Evolutionary conservation across 2,888 invertebrate species (phyloP), one percentile per base, ranked within the genome.

Genomic region (Serrognathus titanus): DNA sequence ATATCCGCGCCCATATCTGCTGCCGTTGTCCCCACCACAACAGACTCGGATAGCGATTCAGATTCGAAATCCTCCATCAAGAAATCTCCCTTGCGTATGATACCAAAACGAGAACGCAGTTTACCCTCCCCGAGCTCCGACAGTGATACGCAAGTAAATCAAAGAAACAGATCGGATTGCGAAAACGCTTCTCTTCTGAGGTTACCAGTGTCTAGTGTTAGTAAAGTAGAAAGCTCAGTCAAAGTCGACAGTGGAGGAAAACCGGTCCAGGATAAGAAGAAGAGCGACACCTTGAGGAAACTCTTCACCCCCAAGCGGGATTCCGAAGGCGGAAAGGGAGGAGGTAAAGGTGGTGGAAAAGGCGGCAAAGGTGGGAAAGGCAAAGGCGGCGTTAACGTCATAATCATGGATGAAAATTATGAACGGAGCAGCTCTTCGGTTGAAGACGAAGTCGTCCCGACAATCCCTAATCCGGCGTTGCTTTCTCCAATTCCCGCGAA

Each of bases 321-420:
- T 66, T 83, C 83, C 48, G 84, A 83, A 58, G 86, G 86, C 2
- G 82, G 81, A 7, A 87, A 86, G 66, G 84, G 86, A 47, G 88
- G 88, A 13, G 87, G 87, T 0, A 88, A 87, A 66, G 87, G 87
- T 5, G 83, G 80, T 8, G 83, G 79, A n/a, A 86, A 87, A 61
- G 87, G 89, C 60, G 89, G 80, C 6, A 80, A 71, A 62, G 71
- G 86, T 51, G 87, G 87, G 2, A 88, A 76, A 67, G 76, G 76
- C 9, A 88, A 88, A 71, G 87, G 85, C 2, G 88, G 88, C 63
- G 89, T 89, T 51, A 75, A 73, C 60, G 75, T 77, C 45, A 85
- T 89, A 51, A 85, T 89, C 53, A 85, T 88, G 58, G 89, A 88
- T 65, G 80, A 81, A 62, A 80, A 81, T 41, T 81, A 81, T 61